phyloP scores from a whole-genome alignment of 2,113 vertebrate species.

The Martes martes region DNA sequence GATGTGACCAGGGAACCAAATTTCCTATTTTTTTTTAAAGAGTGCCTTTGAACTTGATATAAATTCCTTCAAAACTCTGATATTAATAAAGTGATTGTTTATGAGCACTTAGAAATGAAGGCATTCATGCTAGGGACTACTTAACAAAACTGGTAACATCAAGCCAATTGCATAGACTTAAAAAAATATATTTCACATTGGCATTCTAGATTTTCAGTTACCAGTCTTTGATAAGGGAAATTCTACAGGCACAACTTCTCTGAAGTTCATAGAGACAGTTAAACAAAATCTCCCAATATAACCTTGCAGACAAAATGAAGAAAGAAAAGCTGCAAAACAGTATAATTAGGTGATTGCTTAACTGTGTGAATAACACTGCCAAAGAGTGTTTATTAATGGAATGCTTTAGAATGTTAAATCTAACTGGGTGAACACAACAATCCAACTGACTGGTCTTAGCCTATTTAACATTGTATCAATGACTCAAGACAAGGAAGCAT shows the following conservation, averaged over 20 bases:
- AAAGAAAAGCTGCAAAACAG: not conserved
- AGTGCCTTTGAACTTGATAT: not conserved
- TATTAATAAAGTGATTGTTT: not conserved
- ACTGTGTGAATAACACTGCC: not conserved
- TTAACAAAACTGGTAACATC: constrained; percentile 11
- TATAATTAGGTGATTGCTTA: not conserved
- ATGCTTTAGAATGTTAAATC: constrained; percentile 25
- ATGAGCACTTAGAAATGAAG: constrained; percentile 21
- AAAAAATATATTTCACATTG: not conserved
- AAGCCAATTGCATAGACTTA: not conserved
- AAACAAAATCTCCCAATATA: constrained; percentile 23
- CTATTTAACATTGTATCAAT: constrained; percentile 30
- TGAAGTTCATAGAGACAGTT: not conserved
- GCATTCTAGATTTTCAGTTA: constrained; percentile 6
- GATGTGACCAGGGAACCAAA: not conserved
- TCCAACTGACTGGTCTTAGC: not conserved
- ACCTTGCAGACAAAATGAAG: not conserved
- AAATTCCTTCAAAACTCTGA: not conserved
- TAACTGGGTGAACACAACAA: not conserved
- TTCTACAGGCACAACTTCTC: not conserved
- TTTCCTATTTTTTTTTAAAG: constrained; percentile 22
- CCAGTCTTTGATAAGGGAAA: not conserved
- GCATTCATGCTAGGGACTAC: not conserved
- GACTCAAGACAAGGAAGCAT: not conserved
- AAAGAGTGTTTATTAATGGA: constrained; percentile 4